These are phyloP conservation scores for Bergia puertoricense DNA, from an alignment of 92 coral and sea anemone species.

Conservation along the genomic window DNA sequence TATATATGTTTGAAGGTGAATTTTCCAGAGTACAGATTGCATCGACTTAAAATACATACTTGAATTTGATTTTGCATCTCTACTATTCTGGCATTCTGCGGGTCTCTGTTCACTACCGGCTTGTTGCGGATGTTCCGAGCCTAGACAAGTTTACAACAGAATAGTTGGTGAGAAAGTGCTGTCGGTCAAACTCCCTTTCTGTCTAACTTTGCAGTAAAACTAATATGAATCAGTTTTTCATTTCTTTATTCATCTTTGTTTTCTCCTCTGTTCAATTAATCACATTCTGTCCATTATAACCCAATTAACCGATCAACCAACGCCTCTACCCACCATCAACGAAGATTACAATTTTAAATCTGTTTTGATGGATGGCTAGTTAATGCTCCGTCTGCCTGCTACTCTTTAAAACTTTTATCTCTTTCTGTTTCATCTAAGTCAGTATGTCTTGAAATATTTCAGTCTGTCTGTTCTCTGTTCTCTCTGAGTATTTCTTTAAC, in stretches of 20 bases:
- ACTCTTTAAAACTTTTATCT: background rate
- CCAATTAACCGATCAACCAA: background rate
- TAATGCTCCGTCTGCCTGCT: background rate
- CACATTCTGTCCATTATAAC: background rate
- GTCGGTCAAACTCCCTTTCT: background rate
- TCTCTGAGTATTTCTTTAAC: too few relatives aligned
- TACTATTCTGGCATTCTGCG: slow-evolving; percentile 87
- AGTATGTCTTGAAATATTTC: background rate
- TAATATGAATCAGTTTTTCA: too few relatives aligned
- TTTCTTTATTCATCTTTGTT: too few relatives aligned
- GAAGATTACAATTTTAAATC: too few relatives aligned
- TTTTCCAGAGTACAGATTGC: background rate
- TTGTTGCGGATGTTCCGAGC: slow-evolving; percentile 95
- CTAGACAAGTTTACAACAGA: slow-evolving; percentile 31
- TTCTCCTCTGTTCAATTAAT: too few relatives aligned
- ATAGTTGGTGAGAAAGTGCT: too few relatives aligned
- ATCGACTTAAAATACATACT: slow-evolving; percentile 46
- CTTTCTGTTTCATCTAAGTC: background rate
- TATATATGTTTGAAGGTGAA: too few relatives aligned
- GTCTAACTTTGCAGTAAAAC: background rate
- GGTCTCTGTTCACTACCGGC: slow-evolving; percentile 97
- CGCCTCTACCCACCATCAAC: too few relatives aligned
- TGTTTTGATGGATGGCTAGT: too few relatives aligned
- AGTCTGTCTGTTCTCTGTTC: background rate
- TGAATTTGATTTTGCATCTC: slow-evolving; percentile 95